Percentiles rank a stretch among this genome's conserved stretches.
Evolutionary conservation across 2,113 vertebrate species (phyloP).

Genomic region (Ceyx cyanopectus): DNA sequence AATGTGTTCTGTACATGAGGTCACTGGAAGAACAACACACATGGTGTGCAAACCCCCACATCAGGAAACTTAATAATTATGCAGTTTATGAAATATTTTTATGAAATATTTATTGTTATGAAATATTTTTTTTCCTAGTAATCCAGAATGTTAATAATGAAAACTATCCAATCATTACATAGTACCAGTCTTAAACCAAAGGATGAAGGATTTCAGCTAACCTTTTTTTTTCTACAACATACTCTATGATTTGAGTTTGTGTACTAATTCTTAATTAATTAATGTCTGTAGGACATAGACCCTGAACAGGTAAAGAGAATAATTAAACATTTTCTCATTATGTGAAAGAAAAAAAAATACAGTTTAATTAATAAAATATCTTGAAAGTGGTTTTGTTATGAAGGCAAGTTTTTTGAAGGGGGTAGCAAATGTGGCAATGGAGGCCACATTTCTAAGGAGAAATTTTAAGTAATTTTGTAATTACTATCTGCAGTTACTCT

Average conservation of each 20-base stretch:
- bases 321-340: not conserved
- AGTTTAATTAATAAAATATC: not conserved
- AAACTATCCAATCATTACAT: not conserved
- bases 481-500: not conserved
- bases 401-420: fast-evolving
- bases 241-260: not conserved
- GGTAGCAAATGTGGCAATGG: not conserved
- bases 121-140: not conserved
- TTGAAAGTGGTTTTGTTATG: not conserved
- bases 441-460: not conserved
- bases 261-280: not conserved
- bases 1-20: not conserved
- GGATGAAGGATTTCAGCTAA: not conserved
- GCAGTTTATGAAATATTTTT: not conserved
- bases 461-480: not conserved
- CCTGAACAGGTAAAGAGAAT: not conserved
- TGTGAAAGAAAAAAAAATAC: not conserved
- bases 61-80: not conserved
- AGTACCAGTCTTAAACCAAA: not conserved
- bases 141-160: not conserved
- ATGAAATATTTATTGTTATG: too few species aligned
- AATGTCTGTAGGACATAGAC: not conserved
- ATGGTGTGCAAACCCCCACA: fast-evolving
- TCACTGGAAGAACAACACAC: not conserved
- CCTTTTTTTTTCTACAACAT: not conserved